Base-by-base conservation (phyloP, 2,888 invertebrate genomes). In the Pollenia griseotomentosa region DNA sequence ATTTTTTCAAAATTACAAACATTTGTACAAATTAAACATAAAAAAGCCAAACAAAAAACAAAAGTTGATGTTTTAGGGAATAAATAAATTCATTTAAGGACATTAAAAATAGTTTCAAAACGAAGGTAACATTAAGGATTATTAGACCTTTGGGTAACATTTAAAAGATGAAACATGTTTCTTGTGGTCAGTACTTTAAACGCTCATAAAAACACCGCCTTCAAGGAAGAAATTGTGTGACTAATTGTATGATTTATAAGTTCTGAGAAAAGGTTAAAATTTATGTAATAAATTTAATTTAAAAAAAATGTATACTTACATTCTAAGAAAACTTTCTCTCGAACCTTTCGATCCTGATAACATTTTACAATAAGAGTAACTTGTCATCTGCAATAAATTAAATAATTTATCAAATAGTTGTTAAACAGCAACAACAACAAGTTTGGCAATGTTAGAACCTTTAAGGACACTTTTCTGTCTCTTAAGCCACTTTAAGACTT, bases 91-190 rank as follows among this genome's bases (percentile, higher is more conserved):
- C 70, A 46, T 78, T 87, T 87, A 70, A 84, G 68, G 77, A 78
- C 77, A 81, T 81, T 65, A 57, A 9, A 74, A 80, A 63, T 63
- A 84, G 74, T 80, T 74, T 51, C 51, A 0, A 46, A 55, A 68
- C 68, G 55, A 84, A 84, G 81, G 84, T 82, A 79, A 82, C 68
- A 78, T 78, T 82, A 66, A 53, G 55, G 78, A 74, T 65, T 87
- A 87, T 84, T 57, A 82, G 84, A 81, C 87, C 84, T 84, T 65
- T 61, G 87, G 87, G 84, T 84, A 87, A 87, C 87, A 87, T 87
- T 82, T 78, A 74, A 53, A 70, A 66, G 48, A 73, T 73, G 78
- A 80, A 84, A 74, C 73, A 65, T 83, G 86, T 77, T 87, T 65
- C 84, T 78, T 84, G 87, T 87, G 87, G 87, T 87, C 87, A 87